Base-by-base conservation (phyloP, 2,888 invertebrate genomes). In the Tenthredo amoena region DNA sequence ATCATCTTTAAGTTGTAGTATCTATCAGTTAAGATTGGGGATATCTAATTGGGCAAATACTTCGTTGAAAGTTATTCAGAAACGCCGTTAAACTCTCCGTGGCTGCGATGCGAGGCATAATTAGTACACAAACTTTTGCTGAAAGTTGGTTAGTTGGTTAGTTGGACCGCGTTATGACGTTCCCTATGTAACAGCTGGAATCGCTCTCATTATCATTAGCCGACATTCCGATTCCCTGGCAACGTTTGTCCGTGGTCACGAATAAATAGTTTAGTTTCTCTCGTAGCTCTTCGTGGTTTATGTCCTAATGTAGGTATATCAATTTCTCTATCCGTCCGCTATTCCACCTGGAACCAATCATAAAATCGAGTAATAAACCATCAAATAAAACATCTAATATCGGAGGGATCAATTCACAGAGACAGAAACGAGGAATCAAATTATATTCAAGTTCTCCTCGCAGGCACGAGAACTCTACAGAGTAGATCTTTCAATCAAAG, bases 201-300 rank as follows among this genome's bases (percentile, higher is more conserved):
- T 88, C 88, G 34, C 76, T 79, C 87, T 88, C 87, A 85, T 89
- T 89, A 88, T 87, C 87, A 88, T 88, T 85, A 86, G 83, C n/a
- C 87, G 55, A 84, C 85, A 88, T 86, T 86, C 81, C 84, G 65
- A 86, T 86, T 83, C 85, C 47, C 68, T 18, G 58, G 76, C 85
- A 84, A 85, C 71, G 71, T 85, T 85, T 71, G 71, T 85, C 79
- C 37, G 71, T 47, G 81, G 50, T 85, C 50, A 31, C 34, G 12
- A 85, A 85, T 40, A 37, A 81, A 81, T 81, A 81, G 58, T 81
- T 58, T 62, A 37, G 81, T 58, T 37, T 81, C 81, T 62, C 62
- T 5, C 2, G 7, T 21, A 34, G 21, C n/a, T 50, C 47, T 18
- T 34, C 77, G 50, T 40, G 50, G 47, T 77, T 50, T 77, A 47